Percentiles rank a stretch among this genome's conserved stretches.
phyloP scores from a whole-genome alignment of 2,797 vertebrate species.

The Poliocrania exsul region DNA sequence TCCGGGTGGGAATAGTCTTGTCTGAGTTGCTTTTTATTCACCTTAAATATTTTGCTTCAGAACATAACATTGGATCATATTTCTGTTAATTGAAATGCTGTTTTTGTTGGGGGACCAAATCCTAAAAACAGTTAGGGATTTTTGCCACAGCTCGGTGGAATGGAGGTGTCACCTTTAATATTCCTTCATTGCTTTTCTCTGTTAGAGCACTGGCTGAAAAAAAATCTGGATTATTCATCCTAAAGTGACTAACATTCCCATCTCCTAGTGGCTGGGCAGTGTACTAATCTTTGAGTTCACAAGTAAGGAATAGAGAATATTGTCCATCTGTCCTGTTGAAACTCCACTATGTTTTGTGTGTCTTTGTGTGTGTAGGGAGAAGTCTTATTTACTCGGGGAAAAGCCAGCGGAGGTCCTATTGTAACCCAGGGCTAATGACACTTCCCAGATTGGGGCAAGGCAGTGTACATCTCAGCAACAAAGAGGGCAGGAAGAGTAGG shows the following conservation, averaged over 20 bases:
- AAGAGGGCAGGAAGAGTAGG: not conserved
- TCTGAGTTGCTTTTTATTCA: not conserved
- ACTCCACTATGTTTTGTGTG: not conserved
- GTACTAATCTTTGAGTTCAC: not conserved
- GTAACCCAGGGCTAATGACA: not conserved
- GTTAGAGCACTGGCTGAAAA: not conserved
- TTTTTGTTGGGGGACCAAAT: not conserved
- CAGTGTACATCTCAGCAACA: not conserved
- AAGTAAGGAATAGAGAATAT: not conserved
- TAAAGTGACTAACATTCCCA: not conserved
- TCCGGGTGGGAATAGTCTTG: not conserved
- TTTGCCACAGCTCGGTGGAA: not conserved
- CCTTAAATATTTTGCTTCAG: not conserved
- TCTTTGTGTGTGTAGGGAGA: not conserved
- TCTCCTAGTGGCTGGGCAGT: not conserved
- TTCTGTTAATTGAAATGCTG: not conserved
- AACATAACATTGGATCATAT: not conserved
- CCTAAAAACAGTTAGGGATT: not conserved
- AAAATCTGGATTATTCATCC: not conserved
- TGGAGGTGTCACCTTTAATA: not conserved
- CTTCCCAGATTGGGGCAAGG: not conserved
- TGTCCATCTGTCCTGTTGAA: not conserved
- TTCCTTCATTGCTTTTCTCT: not conserved
- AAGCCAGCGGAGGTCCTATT: not conserved
- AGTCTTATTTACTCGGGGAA: not conserved